Evolutionary conservation across 92 coral and sea anemone species (phyloP), one percentile per base, ranked within the genome.

Genomic region (Zoanthus solanderi): DNA sequence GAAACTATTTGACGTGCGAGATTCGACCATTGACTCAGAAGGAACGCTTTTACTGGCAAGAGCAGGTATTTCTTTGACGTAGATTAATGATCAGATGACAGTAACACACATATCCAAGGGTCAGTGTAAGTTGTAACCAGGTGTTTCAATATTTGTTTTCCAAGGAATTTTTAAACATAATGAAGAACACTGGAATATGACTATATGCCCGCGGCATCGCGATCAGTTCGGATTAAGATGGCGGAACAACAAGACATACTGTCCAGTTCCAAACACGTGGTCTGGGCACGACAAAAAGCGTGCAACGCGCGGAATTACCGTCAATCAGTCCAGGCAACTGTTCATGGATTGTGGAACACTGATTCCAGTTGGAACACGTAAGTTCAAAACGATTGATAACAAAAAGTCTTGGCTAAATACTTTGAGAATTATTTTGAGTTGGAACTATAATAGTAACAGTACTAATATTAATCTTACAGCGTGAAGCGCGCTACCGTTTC

Each of bases 191-290:
- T 80, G 83, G 79, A 75, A 74, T 32, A 65, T 83, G 46, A 87
- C 92, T 46, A 87, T 86, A 37, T 92, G 92, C 58, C 89, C 91
- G 44, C 90, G 86, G 69, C 91, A 92, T 50, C 92, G 90, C 45
- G 94, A 92, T 76, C 68, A 66, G 72, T 87, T 71, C 63, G 93
- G 95, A 10, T 82, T 85, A 77, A 83, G 95, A 48, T 92, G 95
- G 95, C 63, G 87, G 9, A 52, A 31, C 78, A 83, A 83, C 72
- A 90, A 84, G 44, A 89, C 68, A 52, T 18, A 72, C 78, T 90
- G 95, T 61, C 46, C 91, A 17, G 83, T 84, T 45, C 94, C 92
- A 48, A 84, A 60, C 9, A 29, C 34, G 30, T 91, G 87, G 84
- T 71, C 73, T 44, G n/a, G 61, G 47, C 92, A 92, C 50, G 73